Conservation (phyloP, 2,888 invertebrate genomes). For the Hirtodrosophila histrioides region DNA sequence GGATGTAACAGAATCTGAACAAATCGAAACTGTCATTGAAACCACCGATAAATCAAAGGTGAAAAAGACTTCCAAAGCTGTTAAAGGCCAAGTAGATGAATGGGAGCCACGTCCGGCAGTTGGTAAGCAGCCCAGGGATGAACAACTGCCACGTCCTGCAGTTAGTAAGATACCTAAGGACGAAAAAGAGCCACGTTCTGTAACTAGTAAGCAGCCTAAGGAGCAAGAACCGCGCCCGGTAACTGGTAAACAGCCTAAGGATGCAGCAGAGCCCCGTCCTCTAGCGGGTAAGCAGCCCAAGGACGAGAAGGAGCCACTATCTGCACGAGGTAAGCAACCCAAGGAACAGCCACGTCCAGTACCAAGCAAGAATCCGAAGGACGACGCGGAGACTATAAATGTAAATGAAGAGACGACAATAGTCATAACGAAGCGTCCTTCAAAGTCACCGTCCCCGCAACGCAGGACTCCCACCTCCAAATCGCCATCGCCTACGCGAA, state of each 20-base stretch:
- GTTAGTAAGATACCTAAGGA: conserved; percentile 1
- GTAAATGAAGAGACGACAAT: conserved; percentile 57
- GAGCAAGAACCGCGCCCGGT: conserved; percentile 2
- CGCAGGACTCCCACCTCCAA: conserved; percentile 17
- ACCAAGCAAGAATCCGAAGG: conserved; percentile 25
- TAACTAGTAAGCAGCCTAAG: not conserved
- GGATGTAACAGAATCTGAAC: conserved; percentile 42
- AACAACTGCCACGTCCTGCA: not conserved
- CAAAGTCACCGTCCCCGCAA: conserved; percentile 48
- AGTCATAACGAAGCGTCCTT: conserved; percentile 40
- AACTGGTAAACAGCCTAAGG: not conserved
- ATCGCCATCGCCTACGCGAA: conserved; percentile 48
- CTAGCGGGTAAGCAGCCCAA: conserved; percentile 3
- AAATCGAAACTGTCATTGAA: conserved; percentile 19
- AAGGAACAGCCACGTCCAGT: not conserved
- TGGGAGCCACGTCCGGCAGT: not conserved
- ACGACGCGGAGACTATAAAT: conserved; percentile 45
- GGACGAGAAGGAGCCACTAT: conserved; percentile 16
- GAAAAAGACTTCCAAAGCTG: conserved; percentile 4
- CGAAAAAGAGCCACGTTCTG: not conserved
- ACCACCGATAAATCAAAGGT: conserved; percentile 2
- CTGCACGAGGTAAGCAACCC: conserved; percentile 14
- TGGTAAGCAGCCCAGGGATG: conserved; percentile 1
- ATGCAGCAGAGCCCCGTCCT: not conserved
- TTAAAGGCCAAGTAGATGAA: not conserved